These are phyloP conservation scores for Alouatta palliata DNA, from an alignment of 2,113 vertebrate genomes.

Conservation along the genomic window DNA sequence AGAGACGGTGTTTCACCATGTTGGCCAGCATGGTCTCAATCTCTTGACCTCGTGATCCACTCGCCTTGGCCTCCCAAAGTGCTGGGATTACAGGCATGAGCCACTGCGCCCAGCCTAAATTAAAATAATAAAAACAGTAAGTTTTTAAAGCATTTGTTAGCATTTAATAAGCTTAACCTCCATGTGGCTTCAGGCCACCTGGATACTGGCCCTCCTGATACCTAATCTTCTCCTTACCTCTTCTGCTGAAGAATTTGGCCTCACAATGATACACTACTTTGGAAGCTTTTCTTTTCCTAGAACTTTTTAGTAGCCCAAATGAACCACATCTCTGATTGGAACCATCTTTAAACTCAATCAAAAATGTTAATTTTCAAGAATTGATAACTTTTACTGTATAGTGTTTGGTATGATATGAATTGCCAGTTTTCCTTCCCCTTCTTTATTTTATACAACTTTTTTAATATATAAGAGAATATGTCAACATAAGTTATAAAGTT, in stretches of 20 bases:
- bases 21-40: too few relatives aligned
- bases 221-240: not conserved
- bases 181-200: not conserved
- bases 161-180: not conserved
- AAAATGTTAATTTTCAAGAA: slow-evolving; percentile 48
- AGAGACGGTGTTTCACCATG: too few relatives aligned
- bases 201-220: not conserved
- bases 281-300: not conserved
- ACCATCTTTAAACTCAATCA: slow-evolving; percentile 38
- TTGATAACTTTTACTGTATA: not conserved
- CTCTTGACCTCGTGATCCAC: too few relatives aligned
- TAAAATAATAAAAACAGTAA: not conserved
- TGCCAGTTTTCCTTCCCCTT: not conserved
- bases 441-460: not conserved
- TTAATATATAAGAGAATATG: not conserved
- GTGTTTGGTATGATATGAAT: not conserved
- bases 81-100: too few relatives aligned
- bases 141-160: not conserved
- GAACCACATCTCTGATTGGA: not conserved
- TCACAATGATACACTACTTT: not conserved
- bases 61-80: too few relatives aligned
- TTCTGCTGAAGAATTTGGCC: not conserved
- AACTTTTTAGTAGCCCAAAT: not conserved
- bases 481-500: not conserved
- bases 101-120: not conserved